Evolutionary conservation across 1,140 invertebrate genomes (phyloP).

Genomic region (Aphidius ervi): DNA sequence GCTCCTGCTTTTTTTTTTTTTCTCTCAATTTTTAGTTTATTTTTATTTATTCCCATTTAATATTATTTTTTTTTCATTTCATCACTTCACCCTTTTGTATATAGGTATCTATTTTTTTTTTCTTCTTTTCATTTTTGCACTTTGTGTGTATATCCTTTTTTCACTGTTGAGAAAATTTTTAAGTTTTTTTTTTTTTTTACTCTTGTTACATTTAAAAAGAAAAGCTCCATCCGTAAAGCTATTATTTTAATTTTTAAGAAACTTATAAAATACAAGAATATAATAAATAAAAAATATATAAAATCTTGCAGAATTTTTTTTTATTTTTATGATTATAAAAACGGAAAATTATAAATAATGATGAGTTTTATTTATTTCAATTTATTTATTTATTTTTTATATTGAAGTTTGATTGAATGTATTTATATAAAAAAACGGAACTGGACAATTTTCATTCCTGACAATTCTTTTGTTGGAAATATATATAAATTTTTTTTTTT

Average conservation of each 20-base stretch:
- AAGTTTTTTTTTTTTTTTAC: background rate
- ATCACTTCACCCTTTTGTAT: constrained; percentile 12
- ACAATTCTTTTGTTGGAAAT: too few species aligned
- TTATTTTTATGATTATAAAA: constrained; percentile 26
- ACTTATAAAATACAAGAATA: background rate
- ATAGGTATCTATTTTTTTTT: too few species aligned
- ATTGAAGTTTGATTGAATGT: too few species aligned
- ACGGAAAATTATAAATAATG: constrained; percentile 52
- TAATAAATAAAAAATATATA: background rate
- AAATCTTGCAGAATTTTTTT: background rate
- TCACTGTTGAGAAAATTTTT: background rate
- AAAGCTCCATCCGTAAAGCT: constrained; percentile 1
- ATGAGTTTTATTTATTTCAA: constrained; percentile 11
- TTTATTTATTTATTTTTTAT: too few species aligned
- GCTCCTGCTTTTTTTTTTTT: constrained; percentile 19
- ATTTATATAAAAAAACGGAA: too few species aligned
- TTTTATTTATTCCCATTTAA: constrained; percentile 16
- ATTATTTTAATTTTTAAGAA: constrained; percentile 36
- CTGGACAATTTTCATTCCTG: too few species aligned
- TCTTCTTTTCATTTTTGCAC: constrained; percentile 8
- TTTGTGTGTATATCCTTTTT: too few species aligned
- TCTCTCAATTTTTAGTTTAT: background rate
- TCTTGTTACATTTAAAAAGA: constrained; percentile 23
- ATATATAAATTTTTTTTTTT: too few species aligned
- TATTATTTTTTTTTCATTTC: background rate